Percentiles rank a stretch among this genome's conserved stretches.
Evolutionary conservation across 2,113 vertebrate genomes (phyloP).

Genomic region (Neopipo cinnamomea): DNA sequence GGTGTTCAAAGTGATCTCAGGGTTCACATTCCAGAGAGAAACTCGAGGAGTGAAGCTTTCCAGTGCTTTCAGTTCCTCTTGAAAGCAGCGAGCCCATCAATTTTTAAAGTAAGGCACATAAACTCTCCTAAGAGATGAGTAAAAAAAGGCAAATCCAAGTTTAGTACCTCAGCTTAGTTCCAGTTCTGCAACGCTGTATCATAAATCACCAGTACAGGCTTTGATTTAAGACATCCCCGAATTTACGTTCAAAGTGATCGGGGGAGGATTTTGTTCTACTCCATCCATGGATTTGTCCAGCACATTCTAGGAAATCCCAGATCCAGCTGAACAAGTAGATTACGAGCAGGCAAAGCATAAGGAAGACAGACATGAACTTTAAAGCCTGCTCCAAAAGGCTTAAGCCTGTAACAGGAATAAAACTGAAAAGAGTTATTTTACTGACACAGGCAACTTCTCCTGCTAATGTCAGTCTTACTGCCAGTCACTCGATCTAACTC

Average conservation of each 20-base stretch:
- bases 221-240: background rate
- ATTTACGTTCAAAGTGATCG: background rate
- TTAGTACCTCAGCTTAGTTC: background rate
- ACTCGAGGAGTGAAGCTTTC: background rate
- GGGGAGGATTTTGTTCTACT: background rate
- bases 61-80: background rate
- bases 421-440: background rate
- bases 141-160: background rate
- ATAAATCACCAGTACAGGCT: background rate
- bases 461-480: background rate
- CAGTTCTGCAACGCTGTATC: background rate
- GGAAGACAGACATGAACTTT: background rate
- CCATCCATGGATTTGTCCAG: background rate
- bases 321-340: conserved; percentile 15
- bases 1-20: background rate
- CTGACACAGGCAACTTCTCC: background rate
- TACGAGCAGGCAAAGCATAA: background rate
- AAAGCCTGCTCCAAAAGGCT: background rate
- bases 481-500: background rate
- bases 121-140: background rate
- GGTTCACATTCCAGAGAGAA: background rate
- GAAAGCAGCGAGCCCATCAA: background rate
- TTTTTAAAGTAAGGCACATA: background rate
- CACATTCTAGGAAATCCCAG: conserved; percentile 11
- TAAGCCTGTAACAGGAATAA: conserved; percentile 1